phyloP scores from a whole-genome alignment of 1,140 invertebrate species.

The Asobara japonica region DNA sequence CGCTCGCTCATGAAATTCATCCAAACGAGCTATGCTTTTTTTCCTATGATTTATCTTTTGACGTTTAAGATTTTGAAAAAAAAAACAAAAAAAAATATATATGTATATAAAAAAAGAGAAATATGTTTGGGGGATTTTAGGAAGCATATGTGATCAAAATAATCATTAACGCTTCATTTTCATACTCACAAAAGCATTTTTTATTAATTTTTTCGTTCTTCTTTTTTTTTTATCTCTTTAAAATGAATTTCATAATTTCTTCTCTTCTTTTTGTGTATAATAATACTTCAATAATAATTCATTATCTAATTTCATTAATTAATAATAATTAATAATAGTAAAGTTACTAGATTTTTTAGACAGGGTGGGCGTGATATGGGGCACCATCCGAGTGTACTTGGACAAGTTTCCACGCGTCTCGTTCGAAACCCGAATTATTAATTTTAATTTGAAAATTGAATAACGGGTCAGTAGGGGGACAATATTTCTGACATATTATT shows the following conservation, averaged over 20 bases:
- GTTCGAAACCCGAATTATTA: slow-evolving; percentile 31
- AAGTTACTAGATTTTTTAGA: slow-evolving; percentile 41
- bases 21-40: background rate
- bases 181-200: slow-evolving; percentile 67
- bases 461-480: background rate
- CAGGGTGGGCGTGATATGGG: slow-evolving; percentile 56
- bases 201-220: slow-evolving; percentile 63
- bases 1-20: slow-evolving; percentile 13
- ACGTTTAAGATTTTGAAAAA: background rate
- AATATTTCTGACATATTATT: background rate
- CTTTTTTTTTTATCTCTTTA: slow-evolving; percentile 58
- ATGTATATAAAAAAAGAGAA: background rate
- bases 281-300: slow-evolving; percentile 63
- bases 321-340: slow-evolving; percentile 28
- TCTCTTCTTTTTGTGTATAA: slow-evolving; percentile 46
- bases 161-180: slow-evolving; percentile 48
- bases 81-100: background rate
- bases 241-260: slow-evolving; percentile 65
- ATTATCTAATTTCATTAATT: slow-evolving; percentile 42
- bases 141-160: slow-evolving; percentile 33
- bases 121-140: slow-evolving; percentile 20
- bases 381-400: slow-evolving; percentile 50
- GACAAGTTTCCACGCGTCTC: slow-evolving; percentile 57
- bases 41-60: background rate
- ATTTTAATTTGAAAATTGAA: background rate